Conservation (phyloP, 1,140 invertebrate species). For the Micrasema minimum region DNA sequence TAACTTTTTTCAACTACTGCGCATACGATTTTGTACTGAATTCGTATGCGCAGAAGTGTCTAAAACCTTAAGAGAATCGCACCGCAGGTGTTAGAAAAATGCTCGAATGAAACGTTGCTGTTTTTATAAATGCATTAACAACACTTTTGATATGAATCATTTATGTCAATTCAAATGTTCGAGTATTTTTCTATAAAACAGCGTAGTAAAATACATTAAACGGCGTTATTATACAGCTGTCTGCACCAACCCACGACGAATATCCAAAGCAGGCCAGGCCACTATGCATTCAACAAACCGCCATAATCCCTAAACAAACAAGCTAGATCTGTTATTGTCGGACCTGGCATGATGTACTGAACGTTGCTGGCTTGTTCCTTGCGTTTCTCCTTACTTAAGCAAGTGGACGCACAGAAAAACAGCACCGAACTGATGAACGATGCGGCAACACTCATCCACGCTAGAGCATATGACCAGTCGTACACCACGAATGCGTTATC, state of each 20-base stretch:
- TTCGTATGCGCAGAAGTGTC: too few species aligned
- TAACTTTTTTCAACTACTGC: too few species aligned
- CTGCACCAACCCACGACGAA: slow-evolving; percentile 35
- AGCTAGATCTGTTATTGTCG: slow-evolving; percentile 52
- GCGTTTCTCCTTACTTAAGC: slow-evolving; percentile 76
- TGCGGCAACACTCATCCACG: slow-evolving; percentile 83
- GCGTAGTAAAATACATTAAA: slow-evolving; percentile 11
- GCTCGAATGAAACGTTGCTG: not conserved
- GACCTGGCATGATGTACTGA: slow-evolving; percentile 90
- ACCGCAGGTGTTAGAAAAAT: slow-evolving; percentile 12
- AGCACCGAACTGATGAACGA: slow-evolving; percentile 79
- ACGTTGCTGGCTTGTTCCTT: slow-evolving; percentile 80
- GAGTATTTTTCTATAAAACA: not conserved
- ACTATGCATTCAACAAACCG: slow-evolving; percentile 31
- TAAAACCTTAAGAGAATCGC: too few species aligned
- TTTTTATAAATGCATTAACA: not conserved
- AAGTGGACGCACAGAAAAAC: slow-evolving; percentile 83
- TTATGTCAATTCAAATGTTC: too few species aligned
- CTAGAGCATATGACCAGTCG: slow-evolving; percentile 88
- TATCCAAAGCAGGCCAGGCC: slow-evolving; percentile 43
- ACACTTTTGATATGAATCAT: not conserved
- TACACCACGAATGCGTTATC: slow-evolving; percentile 76
- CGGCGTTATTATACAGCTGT: slow-evolving; percentile 31
- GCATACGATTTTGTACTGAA: too few species aligned
- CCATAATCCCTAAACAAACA: slow-evolving; percentile 27